Conservation (phyloP, 1,140 invertebrate species). For the Zaprionus vittiger region DNA sequence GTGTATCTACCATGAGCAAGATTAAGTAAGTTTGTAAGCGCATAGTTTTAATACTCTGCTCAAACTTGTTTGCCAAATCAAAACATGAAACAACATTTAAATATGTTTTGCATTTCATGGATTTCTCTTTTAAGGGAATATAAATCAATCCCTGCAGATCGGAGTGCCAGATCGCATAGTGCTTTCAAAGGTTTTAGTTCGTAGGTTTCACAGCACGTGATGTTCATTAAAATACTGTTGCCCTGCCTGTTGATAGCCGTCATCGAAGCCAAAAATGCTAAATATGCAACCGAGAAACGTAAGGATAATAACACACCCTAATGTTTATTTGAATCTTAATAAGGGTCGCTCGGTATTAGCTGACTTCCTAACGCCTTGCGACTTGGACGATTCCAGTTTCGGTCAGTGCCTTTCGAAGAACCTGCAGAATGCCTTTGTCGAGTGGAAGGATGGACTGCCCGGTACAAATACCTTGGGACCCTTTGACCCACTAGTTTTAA, state of each 20-base stretch:
- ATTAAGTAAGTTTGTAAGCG: background rate
- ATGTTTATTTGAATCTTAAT: background rate
- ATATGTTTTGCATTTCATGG: slow-evolving; percentile 40
- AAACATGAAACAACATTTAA: slow-evolving; percentile 39
- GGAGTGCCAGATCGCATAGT: slow-evolving; percentile 43
- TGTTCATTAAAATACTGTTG: slow-evolving; percentile 41
- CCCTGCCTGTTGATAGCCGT: slow-evolving; percentile 6
- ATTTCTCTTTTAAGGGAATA: slow-evolving; percentile 55
- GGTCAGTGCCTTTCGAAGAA: slow-evolving; percentile 55
- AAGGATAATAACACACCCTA: background rate
- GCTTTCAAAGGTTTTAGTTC: slow-evolving; percentile 32
- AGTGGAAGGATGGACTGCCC: slow-evolving; percentile 71
- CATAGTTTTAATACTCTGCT: slow-evolving; percentile 33
- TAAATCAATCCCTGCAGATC: slow-evolving; percentile 34
- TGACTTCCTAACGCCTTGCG: slow-evolving; percentile 56
- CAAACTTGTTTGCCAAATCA: slow-evolving; percentile 42
- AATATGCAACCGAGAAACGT: slow-evolving; percentile 67
- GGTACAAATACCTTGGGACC: slow-evolving; percentile 54
- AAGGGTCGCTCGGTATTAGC: slow-evolving; percentile 41
- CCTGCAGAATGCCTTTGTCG: slow-evolving; percentile 49
- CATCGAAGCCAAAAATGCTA: slow-evolving; percentile 13
- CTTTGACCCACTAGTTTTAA: slow-evolving; percentile 57
- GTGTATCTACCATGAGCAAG: background rate
- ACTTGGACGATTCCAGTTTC: slow-evolving; percentile 42
- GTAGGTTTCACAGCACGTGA: slow-evolving; percentile 12